Conservation (phyloP, 1,140 invertebrate genomes). For the Acromyrmex charruanus region DNA sequence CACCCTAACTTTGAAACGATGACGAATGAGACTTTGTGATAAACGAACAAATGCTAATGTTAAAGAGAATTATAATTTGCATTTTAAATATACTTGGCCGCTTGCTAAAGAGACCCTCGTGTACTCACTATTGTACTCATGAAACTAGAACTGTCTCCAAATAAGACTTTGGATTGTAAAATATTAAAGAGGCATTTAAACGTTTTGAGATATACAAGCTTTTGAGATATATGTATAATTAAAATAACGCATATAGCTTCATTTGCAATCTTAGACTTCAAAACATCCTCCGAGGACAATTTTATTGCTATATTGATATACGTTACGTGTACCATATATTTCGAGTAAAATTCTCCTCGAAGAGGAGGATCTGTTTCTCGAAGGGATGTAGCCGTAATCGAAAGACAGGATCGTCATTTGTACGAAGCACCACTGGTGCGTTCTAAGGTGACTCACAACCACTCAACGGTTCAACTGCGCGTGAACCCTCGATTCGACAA, state of each 20-base stretch:
- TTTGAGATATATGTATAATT: not conserved
- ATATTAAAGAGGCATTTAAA: not conserved
- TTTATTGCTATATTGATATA: too few species aligned
- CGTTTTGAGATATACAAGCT: not conserved
- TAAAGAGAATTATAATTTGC: constrained; percentile 53
- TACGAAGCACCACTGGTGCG: constrained; percentile 77
- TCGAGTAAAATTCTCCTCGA: too few species aligned
- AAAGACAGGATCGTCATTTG: not conserved
- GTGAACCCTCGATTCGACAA: constrained; percentile 81
- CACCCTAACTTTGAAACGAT: constrained; percentile 73
- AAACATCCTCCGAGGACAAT: too few species aligned
- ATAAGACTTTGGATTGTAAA: constrained; percentile 1
- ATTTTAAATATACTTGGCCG: constrained; percentile 30
- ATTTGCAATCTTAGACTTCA: too few species aligned
- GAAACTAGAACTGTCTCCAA: not conserved
- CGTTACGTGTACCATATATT: too few species aligned
- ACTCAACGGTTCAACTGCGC: constrained; percentile 81
- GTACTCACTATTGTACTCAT: not conserved
- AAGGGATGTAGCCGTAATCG: not conserved
- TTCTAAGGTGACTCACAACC: constrained; percentile 82
- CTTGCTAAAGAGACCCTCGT: not conserved
- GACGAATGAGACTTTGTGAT: constrained; percentile 62
- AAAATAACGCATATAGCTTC: not conserved
- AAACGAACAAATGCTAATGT: constrained; percentile 54
- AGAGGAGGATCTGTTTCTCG: too few species aligned